phyloP scores from a whole-genome alignment of 2,888 invertebrate species.

The Diarsia dahlii region DNA sequence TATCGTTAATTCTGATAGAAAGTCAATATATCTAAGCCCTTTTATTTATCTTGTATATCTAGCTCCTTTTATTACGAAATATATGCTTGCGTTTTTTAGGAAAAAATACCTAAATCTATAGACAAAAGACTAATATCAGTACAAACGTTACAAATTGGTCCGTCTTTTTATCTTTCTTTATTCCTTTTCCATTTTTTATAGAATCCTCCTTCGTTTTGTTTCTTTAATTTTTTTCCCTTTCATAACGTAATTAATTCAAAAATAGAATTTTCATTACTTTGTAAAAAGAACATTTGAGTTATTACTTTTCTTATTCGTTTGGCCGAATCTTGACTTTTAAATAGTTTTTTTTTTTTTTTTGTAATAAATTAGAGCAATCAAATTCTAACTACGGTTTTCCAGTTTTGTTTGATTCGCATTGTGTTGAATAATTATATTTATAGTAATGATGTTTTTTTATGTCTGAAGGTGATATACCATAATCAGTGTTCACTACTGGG shows the following conservation, averaged over 20 bases:
- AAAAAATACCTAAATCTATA: neutral
- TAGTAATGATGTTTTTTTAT: neutral
- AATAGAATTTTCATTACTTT: slow-evolving; percentile 42
- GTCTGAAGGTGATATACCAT: too few relatives aligned
- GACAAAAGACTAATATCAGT: neutral
- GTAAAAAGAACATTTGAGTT: slow-evolving; percentile 32
- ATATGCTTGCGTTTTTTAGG: neutral
- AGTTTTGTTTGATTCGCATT: slow-evolving; percentile 21
- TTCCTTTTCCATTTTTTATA: neutral
- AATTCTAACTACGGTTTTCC: neutral
- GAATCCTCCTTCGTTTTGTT: slow-evolving; percentile 11
- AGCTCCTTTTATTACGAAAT: neutral
- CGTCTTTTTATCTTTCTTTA: slow-evolving; percentile 13
- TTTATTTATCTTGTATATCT: too few relatives aligned
- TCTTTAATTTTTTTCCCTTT: slow-evolving; percentile 22
- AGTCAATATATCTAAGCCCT: neutral
- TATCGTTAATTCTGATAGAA: neutral
- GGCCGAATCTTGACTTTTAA: slow-evolving; percentile 1
- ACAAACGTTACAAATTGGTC: neutral
- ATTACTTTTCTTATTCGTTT: slow-evolving; percentile 42
- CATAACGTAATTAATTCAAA: slow-evolving; percentile 36
- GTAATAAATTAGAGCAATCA: slow-evolving; percentile 16
- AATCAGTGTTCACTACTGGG: too few relatives aligned
- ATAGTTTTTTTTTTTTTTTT: slow-evolving; percentile 27
- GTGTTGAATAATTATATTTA: neutral